Evolutionary conservation across 2,888 invertebrate species (phyloP).

Genomic region (Cybosia mesomella): DNA sequence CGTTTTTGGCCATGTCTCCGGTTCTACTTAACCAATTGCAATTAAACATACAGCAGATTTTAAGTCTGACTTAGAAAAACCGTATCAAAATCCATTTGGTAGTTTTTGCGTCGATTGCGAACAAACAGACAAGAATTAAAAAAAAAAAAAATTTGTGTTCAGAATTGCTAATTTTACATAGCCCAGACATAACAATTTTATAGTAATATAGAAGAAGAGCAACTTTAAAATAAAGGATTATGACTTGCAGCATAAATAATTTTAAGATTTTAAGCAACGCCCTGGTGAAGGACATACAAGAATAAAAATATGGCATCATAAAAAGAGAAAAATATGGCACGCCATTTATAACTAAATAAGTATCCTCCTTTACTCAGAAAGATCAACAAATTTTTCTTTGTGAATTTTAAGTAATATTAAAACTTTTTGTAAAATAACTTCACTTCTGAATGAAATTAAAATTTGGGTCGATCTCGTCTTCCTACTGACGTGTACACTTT

Average conservation of each 20-base stretch:
- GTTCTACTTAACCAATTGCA: too few species aligned
- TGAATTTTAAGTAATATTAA: not conserved
- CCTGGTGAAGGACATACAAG: not conserved
- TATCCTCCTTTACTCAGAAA: not conserved
- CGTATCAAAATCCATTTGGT: too few species aligned
- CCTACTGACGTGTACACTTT: too few species aligned
- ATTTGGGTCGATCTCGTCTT: not conserved
- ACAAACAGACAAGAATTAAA: too few species aligned
- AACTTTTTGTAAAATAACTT: not conserved
- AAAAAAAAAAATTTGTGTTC: too few species aligned
- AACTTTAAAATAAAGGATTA: not conserved
- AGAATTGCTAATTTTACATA: too few species aligned
- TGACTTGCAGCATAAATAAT: not conserved
- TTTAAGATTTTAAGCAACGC: not conserved
- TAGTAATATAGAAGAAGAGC: not conserved
- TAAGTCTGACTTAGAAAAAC: too few species aligned
- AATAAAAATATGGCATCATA: slow-evolving; percentile 27
- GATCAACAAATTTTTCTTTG: slow-evolving; percentile 1
- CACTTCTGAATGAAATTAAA: not conserved
- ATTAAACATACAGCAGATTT: too few species aligned
- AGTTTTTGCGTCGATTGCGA: too few species aligned
- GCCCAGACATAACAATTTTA: too few species aligned
- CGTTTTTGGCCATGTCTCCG: too few species aligned
- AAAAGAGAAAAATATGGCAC: slow-evolving; percentile 32
- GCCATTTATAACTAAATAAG: slow-evolving; percentile 16